Conservation (phyloP, 2,797 vertebrate genomes). For the Clangula hyemalis region DNA sequence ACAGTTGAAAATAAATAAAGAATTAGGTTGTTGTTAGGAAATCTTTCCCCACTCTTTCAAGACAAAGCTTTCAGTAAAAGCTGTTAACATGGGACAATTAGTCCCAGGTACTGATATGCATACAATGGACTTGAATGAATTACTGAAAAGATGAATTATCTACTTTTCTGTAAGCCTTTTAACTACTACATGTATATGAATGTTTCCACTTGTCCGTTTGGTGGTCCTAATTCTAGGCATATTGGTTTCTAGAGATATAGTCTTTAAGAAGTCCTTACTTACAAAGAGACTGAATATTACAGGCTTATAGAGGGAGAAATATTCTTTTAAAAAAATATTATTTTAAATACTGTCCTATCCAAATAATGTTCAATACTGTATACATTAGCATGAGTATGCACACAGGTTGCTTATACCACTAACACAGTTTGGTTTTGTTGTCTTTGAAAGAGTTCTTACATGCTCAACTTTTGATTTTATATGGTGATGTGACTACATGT, state of each 20-base stretch:
- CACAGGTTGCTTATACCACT: accelerated
- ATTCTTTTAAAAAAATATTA: background rate
- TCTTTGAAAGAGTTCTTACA: background rate
- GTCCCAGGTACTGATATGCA: background rate
- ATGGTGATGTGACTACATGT: background rate
- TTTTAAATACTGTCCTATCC: background rate
- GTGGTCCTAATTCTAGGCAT: background rate
- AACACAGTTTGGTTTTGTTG: background rate
- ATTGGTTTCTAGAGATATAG: background rate
- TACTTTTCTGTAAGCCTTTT: background rate
- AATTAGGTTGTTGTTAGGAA: background rate
- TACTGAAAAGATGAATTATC: background rate
- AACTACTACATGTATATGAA: background rate
- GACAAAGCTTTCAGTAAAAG: background rate
- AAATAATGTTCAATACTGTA: background rate
- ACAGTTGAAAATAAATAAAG: background rate
- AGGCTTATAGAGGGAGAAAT: background rate
- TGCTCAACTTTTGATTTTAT: background rate
- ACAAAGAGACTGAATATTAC: background rate
- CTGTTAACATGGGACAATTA: conserved; percentile 5
- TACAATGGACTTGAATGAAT: background rate
- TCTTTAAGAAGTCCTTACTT: background rate
- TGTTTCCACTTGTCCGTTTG: background rate
- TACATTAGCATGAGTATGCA: background rate
- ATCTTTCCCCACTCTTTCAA: background rate